phyloP scores from a whole-genome alignment of 2,113 vertebrate genomes.

The Otocyon megalotis region DNA sequence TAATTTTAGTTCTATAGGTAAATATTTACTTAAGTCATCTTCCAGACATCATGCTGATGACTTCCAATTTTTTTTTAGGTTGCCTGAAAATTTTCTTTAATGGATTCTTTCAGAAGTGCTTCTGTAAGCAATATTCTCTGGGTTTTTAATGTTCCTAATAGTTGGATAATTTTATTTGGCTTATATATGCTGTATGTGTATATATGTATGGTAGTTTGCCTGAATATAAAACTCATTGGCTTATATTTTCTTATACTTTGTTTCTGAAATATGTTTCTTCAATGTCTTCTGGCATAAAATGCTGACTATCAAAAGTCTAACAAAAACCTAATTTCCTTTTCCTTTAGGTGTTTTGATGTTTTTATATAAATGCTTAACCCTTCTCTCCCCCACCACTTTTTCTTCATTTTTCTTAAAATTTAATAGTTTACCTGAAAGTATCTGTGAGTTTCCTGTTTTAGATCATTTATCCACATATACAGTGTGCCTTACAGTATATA shows the following conservation, averaged over 20 bases:
- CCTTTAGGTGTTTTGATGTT: background rate
- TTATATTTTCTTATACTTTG: background rate
- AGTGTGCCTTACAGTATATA: background rate
- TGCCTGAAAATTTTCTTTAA: background rate
- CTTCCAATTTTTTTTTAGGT: background rate
- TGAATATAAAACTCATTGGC: background rate
- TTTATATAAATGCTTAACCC: background rate
- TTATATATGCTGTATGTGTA: background rate
- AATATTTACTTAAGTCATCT: background rate
- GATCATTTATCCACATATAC: background rate
- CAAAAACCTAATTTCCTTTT: background rate
- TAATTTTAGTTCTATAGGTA: background rate
- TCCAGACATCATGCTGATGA: background rate
- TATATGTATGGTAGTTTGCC: background rate
- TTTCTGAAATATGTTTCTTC: constrained; percentile 13
- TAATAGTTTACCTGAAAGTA: background rate
- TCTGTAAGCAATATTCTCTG: background rate
- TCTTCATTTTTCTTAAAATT: background rate
- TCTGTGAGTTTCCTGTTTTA: background rate
- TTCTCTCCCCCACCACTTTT: fast-evolving
- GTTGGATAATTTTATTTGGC: background rate
- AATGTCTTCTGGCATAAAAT: constrained; percentile 7
- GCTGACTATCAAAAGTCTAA: background rate
- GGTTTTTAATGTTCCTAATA: background rate
- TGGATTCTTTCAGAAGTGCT: background rate